These are phyloP conservation scores for Antrozous pallidus DNA, from an alignment of 2,797 vertebrate genomes.

Conservation along the genomic window DNA sequence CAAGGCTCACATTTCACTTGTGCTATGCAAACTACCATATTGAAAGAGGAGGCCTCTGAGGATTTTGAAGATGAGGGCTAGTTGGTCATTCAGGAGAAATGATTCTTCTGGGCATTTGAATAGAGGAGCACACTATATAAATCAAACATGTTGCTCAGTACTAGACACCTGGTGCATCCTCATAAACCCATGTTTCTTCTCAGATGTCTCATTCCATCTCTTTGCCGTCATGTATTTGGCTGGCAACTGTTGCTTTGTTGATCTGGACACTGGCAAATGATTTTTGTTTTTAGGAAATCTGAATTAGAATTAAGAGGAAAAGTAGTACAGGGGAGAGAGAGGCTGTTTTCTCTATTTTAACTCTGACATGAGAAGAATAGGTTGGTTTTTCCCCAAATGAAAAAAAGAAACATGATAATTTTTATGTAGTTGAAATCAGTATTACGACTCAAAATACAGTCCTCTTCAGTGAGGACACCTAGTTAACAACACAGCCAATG, in stretches of 20 bases:
- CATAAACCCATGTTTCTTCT: not conserved
- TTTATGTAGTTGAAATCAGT: not conserved
- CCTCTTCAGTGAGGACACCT: not conserved
- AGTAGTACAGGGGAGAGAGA: not conserved
- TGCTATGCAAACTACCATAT: not conserved
- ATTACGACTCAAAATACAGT: not conserved
- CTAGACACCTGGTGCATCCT: fast-evolving
- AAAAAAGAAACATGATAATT: conserved; percentile 12
- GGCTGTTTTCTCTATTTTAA: not conserved
- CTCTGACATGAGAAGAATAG: not conserved
- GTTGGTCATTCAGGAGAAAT: not conserved
- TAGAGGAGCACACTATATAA: not conserved
- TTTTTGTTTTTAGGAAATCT: not conserved
- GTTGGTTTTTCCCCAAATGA: not conserved
- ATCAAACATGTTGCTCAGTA: not conserved
- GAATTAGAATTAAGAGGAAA: conserved; percentile 40
- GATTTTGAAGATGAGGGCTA: not conserved
- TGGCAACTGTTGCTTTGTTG: not conserved
- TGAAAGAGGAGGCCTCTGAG: not conserved
- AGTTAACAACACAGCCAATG: not conserved
- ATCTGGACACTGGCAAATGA: not conserved
- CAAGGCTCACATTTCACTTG: not conserved
- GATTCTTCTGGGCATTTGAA: not conserved
- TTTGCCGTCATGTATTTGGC: not conserved
- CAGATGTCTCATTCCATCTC: not conserved